Base-by-base conservation (phyloP, 1,140 invertebrate species). In the Mya arenaria region DNA sequence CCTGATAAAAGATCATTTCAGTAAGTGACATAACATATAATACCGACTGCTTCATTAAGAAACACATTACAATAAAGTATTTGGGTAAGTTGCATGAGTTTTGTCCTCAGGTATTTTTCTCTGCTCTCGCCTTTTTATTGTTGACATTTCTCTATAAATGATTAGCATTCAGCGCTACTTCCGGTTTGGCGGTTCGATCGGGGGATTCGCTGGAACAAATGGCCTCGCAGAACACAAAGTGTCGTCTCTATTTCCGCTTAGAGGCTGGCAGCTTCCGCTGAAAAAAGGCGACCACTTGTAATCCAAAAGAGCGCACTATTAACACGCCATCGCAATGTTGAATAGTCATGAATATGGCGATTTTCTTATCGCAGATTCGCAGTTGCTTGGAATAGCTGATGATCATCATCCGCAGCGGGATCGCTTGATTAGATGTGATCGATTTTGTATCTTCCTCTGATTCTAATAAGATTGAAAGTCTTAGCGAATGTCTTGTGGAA, bases 391-490 rank as follows among this genome's bases (percentile, higher is more conserved):
- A 60, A 55, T 62, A 65, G 66, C 36, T 36, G 62, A n/a, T 41
- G 77, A 71, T 80, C 66, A 71, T 80, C 60, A 80, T 71, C 68
- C 66, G 68, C 32, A 25, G 34, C 25, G 48, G 23, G 65, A 80
- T 68, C 62, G 36, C 25, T 80, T 80, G 65, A 80, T 80, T 71
- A 80, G 77, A 80, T 80, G 65, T 36, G 37, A 80, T 80, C 77
- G 77, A 80, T 80, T 71, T 69, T 80, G 77, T 71, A 80, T 80
- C 77, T 80, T 23, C n/a, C 23, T 34, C 41, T 60, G 77, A 80
- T 80, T 58, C 65, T 63, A 71, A 62, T 80, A 60, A 69, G 77
- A 80, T 80, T 80, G 77, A 65, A 62, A 71, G 58, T 19, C 44
- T 25, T 52, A 32, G 56, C 44, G 65, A 68, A 56, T 78, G 75